A percentile compares a stretch with the other conserved stretches of the same genome.
Conservation (phyloP, 2,888 invertebrate species). For the Chalcosyrphus nemorum region DNA sequence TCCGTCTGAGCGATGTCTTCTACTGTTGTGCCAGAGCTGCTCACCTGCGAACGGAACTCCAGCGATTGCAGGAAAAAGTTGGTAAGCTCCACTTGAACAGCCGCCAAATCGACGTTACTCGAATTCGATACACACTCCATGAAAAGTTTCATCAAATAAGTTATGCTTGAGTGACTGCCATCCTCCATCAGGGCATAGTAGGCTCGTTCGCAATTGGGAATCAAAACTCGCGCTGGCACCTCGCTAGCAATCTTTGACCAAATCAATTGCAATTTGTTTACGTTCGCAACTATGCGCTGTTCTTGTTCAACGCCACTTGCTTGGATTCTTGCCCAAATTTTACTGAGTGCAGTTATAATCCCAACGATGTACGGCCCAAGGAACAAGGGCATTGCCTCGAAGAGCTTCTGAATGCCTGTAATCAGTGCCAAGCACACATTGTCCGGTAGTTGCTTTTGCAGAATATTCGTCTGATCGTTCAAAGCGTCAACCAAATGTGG, state of each 20-base stretch:
- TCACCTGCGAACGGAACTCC: slow-evolving; percentile 85
- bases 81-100: slow-evolving; percentile 87
- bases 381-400: slow-evolving; percentile 91
- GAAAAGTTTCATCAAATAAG: slow-evolving; percentile 89
- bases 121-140: slow-evolving; percentile 87
- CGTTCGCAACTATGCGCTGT: slow-evolving; percentile 83
- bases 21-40: slow-evolving; percentile 1
- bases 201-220: slow-evolving; percentile 88
- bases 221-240: slow-evolving; percentile 88
- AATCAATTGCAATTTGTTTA: slow-evolving; percentile 85
- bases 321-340: slow-evolving; percentile 82
- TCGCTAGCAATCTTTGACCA: slow-evolving; percentile 87
- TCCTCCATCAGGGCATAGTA: slow-evolving; percentile 85
- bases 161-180: slow-evolving; percentile 85
- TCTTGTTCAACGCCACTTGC: slow-evolving; percentile 77
- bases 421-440: slow-evolving; percentile 83
- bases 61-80: slow-evolving; percentile 89
- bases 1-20: slow-evolving; percentile 82
- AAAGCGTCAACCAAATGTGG: slow-evolving; percentile 88
- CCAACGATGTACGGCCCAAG: slow-evolving; percentile 92
- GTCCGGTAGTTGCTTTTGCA: slow-evolving; percentile 77
- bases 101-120: slow-evolving; percentile 85
- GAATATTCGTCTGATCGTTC: slow-evolving; percentile 85
- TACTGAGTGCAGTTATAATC: slow-evolving; percentile 86
- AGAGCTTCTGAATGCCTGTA: slow-evolving; percentile 90